phyloP scores from a whole-genome alignment of 2,797 vertebrate species.

The Salarias fasciatus region DNA sequence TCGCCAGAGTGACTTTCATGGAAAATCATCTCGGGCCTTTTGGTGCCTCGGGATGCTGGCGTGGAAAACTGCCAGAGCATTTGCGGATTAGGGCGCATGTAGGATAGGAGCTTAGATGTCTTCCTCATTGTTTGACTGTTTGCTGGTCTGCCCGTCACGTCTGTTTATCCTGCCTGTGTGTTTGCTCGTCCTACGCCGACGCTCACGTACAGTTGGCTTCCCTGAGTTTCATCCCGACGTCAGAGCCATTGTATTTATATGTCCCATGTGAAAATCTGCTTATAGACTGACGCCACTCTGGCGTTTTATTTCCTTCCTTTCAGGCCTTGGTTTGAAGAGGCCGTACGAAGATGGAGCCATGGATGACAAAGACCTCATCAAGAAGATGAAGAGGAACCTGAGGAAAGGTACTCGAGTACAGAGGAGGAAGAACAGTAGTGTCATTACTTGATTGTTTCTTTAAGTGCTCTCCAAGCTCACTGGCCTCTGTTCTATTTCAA shows the following conservation, averaged over 20 bases:
- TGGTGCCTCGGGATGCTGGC: conserved; percentile 20
- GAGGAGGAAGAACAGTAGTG: background rate
- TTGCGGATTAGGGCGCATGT: conserved; percentile 51
- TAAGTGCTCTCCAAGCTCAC: background rate
- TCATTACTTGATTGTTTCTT: background rate
- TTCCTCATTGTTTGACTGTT: conserved; percentile 42
- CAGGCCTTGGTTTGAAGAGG: conserved; percentile 91
- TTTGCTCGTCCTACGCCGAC: conserved; percentile 10
- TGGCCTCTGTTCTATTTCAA: background rate
- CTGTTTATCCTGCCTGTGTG: conserved; percentile 42
- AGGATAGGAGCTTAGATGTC: conserved; percentile 37
- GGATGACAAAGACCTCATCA: conserved; percentile 98
- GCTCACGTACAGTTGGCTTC: conserved; percentile 3
- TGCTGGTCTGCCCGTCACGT: conserved; percentile 18
- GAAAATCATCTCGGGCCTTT: conserved; percentile 12
- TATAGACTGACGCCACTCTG: background rate
- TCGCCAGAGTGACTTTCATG: conserved; percentile 41
- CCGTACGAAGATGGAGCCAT: conserved; percentile 93
- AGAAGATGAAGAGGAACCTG: conserved; percentile 98
- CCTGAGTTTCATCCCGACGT: conserved; percentile 25
- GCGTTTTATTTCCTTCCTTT: conserved; percentile 15
- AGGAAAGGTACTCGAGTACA: conserved; percentile 87
- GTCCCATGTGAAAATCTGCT: conserved; percentile 21
- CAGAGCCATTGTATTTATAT: conserved; percentile 6
- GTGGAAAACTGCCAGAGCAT: conserved; percentile 46